Conservation (phyloP, 2,113 vertebrate genomes). For the Mesembrinibis cayennensis region DNA sequence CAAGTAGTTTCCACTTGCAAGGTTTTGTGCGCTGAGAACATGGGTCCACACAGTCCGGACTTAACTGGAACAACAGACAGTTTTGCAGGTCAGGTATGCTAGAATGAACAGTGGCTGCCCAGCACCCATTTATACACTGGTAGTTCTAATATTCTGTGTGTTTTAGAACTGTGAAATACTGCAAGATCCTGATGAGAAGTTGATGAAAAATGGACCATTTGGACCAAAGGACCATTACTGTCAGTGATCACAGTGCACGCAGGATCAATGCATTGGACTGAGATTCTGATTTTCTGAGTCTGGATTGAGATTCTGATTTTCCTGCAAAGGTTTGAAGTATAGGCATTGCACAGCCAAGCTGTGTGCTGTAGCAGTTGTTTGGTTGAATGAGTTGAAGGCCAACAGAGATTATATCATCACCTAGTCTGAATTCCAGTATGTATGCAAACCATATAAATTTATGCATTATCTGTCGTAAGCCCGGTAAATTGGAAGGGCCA, state of each 20-base stretch:
- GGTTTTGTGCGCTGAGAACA: background rate
- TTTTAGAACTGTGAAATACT: background rate
- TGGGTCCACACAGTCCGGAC: background rate
- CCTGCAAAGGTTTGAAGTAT: background rate
- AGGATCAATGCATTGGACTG: background rate
- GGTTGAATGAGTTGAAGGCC: background rate
- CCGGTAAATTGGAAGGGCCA: background rate
- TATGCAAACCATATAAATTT: background rate
- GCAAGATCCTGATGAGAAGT: background rate
- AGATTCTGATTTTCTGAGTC: background rate
- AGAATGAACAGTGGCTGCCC: background rate
- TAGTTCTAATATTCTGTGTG: background rate
- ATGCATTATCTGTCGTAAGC: background rate
- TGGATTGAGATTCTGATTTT: background rate
- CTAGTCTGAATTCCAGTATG: background rate
- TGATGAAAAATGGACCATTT: background rate
- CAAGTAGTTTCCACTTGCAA: background rate
- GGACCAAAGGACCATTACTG: too few relatives aligned
- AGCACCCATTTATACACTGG: too few relatives aligned
- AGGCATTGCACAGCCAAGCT: background rate
- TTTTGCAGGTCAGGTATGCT: background rate
- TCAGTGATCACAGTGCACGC: accelerated
- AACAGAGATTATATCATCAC: background rate
- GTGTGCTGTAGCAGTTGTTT: background rate
- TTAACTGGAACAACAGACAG: background rate